phyloP scores from a whole-genome alignment of 2,888 invertebrate species.

The Horisme vitalbata region DNA sequence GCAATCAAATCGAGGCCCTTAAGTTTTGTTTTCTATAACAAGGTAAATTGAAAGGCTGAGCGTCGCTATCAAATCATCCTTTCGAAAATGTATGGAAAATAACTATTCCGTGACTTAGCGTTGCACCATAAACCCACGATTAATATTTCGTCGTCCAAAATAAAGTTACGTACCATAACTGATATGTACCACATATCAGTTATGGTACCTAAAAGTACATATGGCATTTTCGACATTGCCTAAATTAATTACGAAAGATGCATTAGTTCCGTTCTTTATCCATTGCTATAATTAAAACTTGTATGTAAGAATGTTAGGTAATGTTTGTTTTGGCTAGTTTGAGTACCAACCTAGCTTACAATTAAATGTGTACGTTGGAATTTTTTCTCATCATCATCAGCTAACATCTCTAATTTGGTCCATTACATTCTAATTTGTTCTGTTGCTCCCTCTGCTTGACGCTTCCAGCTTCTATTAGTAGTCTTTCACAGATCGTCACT shows the following conservation, averaged over 20 bases:
- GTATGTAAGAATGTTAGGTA: constrained; percentile 8
- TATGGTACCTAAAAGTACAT: constrained; percentile 1
- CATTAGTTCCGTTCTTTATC: constrained; percentile 23
- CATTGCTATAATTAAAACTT: constrained; percentile 12
- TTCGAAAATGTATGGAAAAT: constrained; percentile 13
- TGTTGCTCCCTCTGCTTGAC: no score
- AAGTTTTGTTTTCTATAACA: constrained; percentile 1
- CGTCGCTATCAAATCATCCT: constrained; percentile 11
- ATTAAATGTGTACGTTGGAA: no score
- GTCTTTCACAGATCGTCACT: no score
- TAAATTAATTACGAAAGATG: constrained; percentile 20
- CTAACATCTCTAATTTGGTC: no score
- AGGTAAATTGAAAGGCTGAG: constrained; percentile 6
- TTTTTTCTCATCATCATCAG: no score
- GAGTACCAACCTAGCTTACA: not conserved
- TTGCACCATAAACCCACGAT: constrained; percentile 11
- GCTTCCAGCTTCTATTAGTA: no score
- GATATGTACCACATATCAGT: constrained; percentile 6
- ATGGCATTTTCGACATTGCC: constrained; percentile 20
- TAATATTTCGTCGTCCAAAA: constrained; percentile 15
- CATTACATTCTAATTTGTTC: no score
- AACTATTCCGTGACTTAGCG: constrained; percentile 14
- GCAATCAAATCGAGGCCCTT: no score
- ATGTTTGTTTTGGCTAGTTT: constrained; percentile 11
- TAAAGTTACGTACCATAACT: constrained; percentile 24